Percentiles rank a stretch among this genome's conserved stretches.
Conservation (phyloP, 2,113 vertebrate genomes). For the Gnathonemus echidnorhynchus region DNA sequence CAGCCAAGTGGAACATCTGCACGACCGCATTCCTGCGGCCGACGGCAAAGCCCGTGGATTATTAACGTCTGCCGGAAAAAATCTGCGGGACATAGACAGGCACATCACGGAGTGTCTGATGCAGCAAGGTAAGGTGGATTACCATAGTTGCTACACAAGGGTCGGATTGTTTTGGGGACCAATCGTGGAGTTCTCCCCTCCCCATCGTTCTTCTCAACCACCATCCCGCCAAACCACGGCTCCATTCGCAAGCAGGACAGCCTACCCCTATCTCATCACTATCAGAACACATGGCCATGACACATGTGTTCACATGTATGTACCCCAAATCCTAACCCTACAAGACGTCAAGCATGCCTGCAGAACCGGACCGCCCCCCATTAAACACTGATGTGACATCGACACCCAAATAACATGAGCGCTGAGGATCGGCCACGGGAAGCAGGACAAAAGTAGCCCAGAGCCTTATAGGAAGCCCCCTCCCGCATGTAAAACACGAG, state of each 20-base stretch:
- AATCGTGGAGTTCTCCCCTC: not conserved
- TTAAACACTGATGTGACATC: not conserved
- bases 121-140: not conserved
- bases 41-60: slow-evolving; percentile 22
- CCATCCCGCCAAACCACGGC: not conserved
- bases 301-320: not conserved
- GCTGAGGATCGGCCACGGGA: not conserved
- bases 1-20: slow-evolving; percentile 21
- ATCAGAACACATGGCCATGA: not conserved
- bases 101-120: not conserved
- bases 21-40: not conserved
- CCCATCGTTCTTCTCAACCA: not conserved
- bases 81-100: slow-evolving; percentile 20
- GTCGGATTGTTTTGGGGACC: not conserved
- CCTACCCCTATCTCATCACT: not conserved
- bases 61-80: slow-evolving; percentile 24
- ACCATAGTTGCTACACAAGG: not conserved
- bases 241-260: not conserved
- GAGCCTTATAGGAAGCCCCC: not conserved
- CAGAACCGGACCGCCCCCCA: not conserved
- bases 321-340: not conserved
- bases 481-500: not conserved
- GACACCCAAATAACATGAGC: not conserved
- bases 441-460: not conserved
- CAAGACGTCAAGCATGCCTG: not conserved